phyloP scores from a whole-genome alignment of 2,888 invertebrate genomes.

The Cactoblastis cactorum region DNA sequence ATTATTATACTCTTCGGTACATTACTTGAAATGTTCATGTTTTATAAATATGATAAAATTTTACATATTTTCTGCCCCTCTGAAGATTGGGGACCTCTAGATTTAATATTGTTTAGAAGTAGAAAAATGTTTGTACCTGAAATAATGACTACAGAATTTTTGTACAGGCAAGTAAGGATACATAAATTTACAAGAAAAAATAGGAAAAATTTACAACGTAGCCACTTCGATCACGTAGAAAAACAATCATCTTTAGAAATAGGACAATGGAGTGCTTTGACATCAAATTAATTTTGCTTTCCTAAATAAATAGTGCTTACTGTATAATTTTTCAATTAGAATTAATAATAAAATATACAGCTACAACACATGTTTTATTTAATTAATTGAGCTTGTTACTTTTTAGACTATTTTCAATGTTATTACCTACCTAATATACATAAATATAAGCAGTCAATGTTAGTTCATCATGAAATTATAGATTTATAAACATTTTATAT shows the following conservation, averaged over 20 bases:
- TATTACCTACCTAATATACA: no score
- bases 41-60: slow-evolving; percentile 28
- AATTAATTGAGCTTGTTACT: no score
- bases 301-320: background rate
- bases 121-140: slow-evolving; percentile 71
- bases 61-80: slow-evolving; percentile 36
- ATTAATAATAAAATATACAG: no score
- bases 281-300: background rate
- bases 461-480: no score
- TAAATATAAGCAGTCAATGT: no score
- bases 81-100: slow-evolving; percentile 58
- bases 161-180: slow-evolving; percentile 67
- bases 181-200: slow-evolving; percentile 44
- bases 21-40: slow-evolving; percentile 34
- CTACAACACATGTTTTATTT: no score
- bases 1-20: slow-evolving; percentile 41
- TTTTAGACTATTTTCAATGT: no score
- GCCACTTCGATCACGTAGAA: no score
- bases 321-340: no score
- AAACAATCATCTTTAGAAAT: background rate
- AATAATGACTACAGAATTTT: slow-evolving; percentile 73
- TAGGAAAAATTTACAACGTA: background rate
- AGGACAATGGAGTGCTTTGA: background rate
- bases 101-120: slow-evolving; percentile 55
- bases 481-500: no score